Evolutionary conservation across 2,888 invertebrate genomes (phyloP), one percentile per base, ranked within the genome.

Genomic region (Chelonus formosanus): DNA sequence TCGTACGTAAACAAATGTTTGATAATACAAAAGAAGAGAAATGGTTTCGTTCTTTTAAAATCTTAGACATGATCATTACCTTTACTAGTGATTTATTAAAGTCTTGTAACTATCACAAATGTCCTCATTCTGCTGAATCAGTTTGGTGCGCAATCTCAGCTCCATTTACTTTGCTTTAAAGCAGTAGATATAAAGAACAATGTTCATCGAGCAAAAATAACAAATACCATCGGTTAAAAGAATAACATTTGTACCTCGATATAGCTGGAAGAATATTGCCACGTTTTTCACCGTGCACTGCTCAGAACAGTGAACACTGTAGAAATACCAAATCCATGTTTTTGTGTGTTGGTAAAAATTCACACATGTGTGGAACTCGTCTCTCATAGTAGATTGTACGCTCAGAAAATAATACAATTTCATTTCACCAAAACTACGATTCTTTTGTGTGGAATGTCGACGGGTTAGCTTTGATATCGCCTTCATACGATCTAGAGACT

Each of bases 341-440:
- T 20, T 20, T 20, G 20, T 20, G 20, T 20, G 20, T 20, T 20
- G 20, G 20, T 20, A 20, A 20, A 20, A 20, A 20, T 20, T 20
- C 20, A 20, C 20, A 20, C 20, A 48, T 43, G 20, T 35, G 20
- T 36, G 36, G n/a, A 36, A 43, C 20, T 65, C 60, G 43, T 65
- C 54, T 59, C 40, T 44, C 31, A 20, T 10, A 48, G 36, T 47
- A 55, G 61, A 66, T 61, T 66, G 44, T 52, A 10, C 40, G 43
- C 34, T 35, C 44, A 44, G 50, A 61, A 66, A 66, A 66, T 66
- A 66, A 66, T 66, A 66, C 61, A 56, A 62, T 66, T 62, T 66
- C 54, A 66, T 62, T 61, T 36, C 6, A 55, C 43, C 47, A n/a
- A 34, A 50, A 50, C 10, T 10, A 20, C 20, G 20, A 20, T 20